Conservation (phyloP, 2,888 invertebrate species). For the Phorcus lineatus region DNA sequence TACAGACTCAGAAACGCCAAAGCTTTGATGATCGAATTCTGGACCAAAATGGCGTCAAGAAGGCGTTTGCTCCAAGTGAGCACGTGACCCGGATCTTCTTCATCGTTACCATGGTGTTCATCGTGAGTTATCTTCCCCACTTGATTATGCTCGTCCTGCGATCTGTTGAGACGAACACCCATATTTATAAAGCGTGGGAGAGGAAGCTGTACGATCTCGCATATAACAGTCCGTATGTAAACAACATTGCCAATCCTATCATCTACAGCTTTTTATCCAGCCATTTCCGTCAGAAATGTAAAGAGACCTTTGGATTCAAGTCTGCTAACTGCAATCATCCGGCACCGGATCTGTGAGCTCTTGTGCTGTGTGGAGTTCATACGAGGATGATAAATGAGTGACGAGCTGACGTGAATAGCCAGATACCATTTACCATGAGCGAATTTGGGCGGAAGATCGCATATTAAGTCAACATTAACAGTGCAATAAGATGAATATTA, state of each 20-base stretch:
- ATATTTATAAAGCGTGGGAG: neutral
- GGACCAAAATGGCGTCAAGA: neutral
- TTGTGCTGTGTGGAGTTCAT: no score
- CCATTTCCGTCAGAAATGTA: slow-evolving; percentile 17
- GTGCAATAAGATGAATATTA: no score
- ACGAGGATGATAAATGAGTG: no score
- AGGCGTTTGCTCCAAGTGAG: slow-evolving; percentile 1
- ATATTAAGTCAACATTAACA: no score
- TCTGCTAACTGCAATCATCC: neutral
- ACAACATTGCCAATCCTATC: slow-evolving; percentile 25
- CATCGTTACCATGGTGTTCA: slow-evolving; percentile 24
- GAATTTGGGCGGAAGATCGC: no score
- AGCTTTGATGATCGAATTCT: neutral
- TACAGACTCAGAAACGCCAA: neutral
- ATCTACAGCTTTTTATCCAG: slow-evolving; percentile 18
- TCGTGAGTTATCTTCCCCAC: slow-evolving; percentile 21
- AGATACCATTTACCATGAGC: no score
- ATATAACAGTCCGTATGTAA: slow-evolving; percentile 14
- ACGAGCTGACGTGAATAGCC: no score
- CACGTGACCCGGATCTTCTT: slow-evolving; percentile 23
- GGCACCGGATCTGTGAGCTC: no score
- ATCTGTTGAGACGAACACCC: neutral
- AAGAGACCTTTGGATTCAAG: slow-evolving; percentile 12
- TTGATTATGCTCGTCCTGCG: neutral
- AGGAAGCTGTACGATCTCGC: slow-evolving; percentile 9